Percentiles rank a stretch among this genome's conserved stretches.
Evolutionary conservation across 2,113 vertebrate species (phyloP).

Genomic region (Scophthalmus maximus): DNA sequence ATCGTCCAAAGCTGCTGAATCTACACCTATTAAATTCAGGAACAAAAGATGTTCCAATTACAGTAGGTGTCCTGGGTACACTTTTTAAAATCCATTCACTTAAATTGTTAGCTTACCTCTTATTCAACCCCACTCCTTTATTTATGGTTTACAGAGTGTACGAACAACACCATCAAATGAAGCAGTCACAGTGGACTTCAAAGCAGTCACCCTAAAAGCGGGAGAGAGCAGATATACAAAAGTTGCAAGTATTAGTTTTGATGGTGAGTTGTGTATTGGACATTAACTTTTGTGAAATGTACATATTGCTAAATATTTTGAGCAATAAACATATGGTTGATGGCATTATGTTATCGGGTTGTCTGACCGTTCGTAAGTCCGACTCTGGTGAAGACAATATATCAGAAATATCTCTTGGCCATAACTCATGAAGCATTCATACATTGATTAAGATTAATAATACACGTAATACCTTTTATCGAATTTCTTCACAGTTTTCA

Average conservation of each 20-base stretch:
- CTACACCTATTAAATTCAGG: slow-evolving; percentile 99
- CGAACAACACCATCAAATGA: slow-evolving; percentile 96
- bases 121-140: background rate
- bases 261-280: slow-evolving; percentile 86
- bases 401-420: too few relatives aligned
- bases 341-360: too few relatives aligned
- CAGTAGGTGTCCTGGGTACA: slow-evolving; percentile 83
- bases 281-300: background rate
- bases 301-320: background rate
- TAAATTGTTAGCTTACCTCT: background rate
- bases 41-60: slow-evolving; percentile 98
- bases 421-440: too few relatives aligned
- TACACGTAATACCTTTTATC: too few relatives aligned
- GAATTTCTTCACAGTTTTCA: too few relatives aligned
- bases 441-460: too few relatives aligned
- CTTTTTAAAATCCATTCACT: background rate
- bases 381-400: too few relatives aligned
- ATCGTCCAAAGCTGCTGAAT: slow-evolving; percentile 97
- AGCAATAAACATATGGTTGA: background rate
- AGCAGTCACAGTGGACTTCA: slow-evolving; percentile 94
- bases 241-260: slow-evolving; percentile 98
- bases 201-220: slow-evolving; percentile 94
- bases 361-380: background rate
- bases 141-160: slow-evolving; percentile 86
- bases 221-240: slow-evolving; percentile 98